Evolutionary conservation across 2,888 invertebrate genomes (phyloP).

Genomic region (Synanthedon andrenaeformis): DNA sequence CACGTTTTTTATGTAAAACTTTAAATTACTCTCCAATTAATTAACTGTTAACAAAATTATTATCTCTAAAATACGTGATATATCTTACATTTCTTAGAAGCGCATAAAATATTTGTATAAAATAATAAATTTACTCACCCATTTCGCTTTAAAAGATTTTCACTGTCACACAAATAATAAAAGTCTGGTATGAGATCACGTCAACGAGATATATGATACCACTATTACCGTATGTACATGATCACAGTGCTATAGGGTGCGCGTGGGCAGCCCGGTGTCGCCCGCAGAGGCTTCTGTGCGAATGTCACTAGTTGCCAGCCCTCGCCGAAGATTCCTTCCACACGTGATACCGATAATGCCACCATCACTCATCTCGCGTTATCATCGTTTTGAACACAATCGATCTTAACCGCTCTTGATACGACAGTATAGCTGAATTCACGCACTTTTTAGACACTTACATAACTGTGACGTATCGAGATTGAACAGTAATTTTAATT

Average conservation of each 20-base stretch:
- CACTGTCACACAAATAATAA: constrained; percentile 49
- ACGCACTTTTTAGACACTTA: constrained; percentile 2
- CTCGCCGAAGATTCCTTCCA: constrained; percentile 55
- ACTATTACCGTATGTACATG: constrained; percentile 54
- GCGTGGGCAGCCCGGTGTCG: constrained; percentile 32
- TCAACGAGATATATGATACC: constrained; percentile 34
- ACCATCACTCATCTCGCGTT: constrained; percentile 51
- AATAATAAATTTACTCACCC: constrained; percentile 35
- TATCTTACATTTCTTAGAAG: no score
- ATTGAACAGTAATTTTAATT: no score
- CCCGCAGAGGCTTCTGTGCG: constrained; percentile 62
- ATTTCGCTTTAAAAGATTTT: constrained; percentile 36
- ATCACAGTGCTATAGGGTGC: constrained; percentile 44
- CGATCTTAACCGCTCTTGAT: constrained; percentile 9
- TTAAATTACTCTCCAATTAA: no score
- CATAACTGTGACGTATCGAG: constrained; percentile 8
- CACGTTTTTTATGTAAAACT: no score
- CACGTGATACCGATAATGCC: constrained; percentile 60
- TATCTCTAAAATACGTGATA: no score
- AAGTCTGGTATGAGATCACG: constrained; percentile 51
- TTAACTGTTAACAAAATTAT: no score
- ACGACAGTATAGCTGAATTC: constrained; percentile 4
- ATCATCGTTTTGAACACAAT: constrained; percentile 24
- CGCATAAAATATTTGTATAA: neutral
- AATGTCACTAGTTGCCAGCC: constrained; percentile 47